Conservation (phyloP, 2,888 invertebrate genomes). For the Amiota minor region DNA sequence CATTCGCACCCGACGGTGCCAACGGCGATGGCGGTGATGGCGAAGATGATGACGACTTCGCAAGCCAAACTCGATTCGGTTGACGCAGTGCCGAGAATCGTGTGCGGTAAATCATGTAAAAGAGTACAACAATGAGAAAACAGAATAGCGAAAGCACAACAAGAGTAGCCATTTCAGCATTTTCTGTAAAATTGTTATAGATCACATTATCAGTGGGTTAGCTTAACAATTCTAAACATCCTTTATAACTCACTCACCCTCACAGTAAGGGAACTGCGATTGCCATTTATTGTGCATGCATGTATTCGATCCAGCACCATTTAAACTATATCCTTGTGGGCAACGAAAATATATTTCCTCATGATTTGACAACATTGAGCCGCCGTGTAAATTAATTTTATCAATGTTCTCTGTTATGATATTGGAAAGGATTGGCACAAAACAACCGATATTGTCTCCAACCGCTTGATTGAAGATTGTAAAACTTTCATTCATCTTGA, state of each 20-base stretch:
- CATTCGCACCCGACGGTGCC: not conserved
- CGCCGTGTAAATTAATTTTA: not conserved
- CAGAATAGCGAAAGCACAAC: slow-evolving; percentile 4
- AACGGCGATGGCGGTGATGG: not conserved
- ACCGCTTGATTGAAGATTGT: too few species aligned
- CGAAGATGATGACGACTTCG: not conserved
- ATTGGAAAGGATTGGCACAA: not conserved
- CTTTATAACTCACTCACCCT: not conserved
- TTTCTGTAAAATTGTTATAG: not conserved
- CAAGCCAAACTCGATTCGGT: slow-evolving; percentile 17
- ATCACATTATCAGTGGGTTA: too few species aligned
- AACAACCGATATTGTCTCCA: not conserved
- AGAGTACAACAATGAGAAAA: not conserved
- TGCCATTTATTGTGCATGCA: not conserved
- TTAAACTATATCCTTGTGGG: slow-evolving; percentile 4
- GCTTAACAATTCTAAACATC: too few species aligned
- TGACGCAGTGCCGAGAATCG: slow-evolving; percentile 10
- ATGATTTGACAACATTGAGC: not conserved
- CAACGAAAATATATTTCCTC: not conserved
- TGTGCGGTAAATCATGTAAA: slow-evolving; percentile 22
- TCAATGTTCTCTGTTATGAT: not conserved
- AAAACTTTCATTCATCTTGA: not conserved
- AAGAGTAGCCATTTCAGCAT: not conserved
- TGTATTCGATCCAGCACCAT: not conserved
- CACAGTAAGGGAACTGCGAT: slow-evolving; percentile 8